Conservation (phyloP, 2,113 vertebrate species). For the Phrynosoma blainvillii region DNA sequence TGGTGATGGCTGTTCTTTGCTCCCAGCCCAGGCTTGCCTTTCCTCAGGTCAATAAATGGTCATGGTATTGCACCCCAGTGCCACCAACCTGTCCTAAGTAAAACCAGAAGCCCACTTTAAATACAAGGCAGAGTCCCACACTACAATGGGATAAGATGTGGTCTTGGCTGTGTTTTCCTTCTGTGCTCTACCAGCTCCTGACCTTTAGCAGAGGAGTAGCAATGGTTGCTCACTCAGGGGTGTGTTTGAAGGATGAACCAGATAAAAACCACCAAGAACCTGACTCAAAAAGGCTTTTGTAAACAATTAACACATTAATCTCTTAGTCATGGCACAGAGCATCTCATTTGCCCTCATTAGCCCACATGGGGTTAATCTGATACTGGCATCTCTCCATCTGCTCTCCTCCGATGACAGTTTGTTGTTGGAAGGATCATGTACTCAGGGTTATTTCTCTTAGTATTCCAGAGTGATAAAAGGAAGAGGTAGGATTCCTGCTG, state of each 20-base stretch:
- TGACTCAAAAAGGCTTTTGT: not conserved
- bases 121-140: no score
- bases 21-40: no score
- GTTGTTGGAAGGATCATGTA: not conserved
- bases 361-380: not conserved
- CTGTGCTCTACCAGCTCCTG: not conserved
- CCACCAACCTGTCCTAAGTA: no score
- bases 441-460: rapidly evolving
- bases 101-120: no score
- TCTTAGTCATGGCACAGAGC: not conserved
- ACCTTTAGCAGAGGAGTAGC: not conserved
- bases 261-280: not conserved
- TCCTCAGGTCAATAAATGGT: no score
- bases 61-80: no score
- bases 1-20: no score
- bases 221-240: not conserved
- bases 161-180: no score
- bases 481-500: not conserved
- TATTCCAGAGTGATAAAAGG: not conserved
- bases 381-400: conserved; percentile 4
- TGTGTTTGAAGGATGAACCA: not conserved
- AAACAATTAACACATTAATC: conserved; percentile 2
- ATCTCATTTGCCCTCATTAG: not conserved
- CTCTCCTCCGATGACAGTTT: rapidly evolving
- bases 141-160: no score